phyloP scores from a whole-genome alignment of 2,113 vertebrate species.

The Lasiurus borealis region DNA sequence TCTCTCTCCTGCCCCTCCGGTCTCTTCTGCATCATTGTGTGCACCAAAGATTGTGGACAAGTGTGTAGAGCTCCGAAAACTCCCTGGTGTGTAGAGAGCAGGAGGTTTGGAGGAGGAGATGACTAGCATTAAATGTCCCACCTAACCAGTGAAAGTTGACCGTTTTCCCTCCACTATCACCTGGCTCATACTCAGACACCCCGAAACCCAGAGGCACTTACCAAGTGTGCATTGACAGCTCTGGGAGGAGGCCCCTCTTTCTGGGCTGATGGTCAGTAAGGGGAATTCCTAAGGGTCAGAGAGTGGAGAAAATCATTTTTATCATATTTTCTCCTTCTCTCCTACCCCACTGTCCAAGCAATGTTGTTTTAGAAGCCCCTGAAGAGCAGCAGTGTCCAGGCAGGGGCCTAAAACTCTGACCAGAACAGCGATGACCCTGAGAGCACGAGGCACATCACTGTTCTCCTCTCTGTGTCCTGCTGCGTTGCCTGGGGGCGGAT shows the following conservation, averaged over 20 bases:
- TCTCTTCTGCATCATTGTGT: not conserved
- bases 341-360: not conserved
- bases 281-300: not conserved
- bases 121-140: not conserved
- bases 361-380: not conserved
- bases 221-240: not conserved
- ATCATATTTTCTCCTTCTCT: not conserved
- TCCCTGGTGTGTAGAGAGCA: not conserved
- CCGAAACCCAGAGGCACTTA: not conserved
- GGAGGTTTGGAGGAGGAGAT: not conserved
- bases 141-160: not conserved
- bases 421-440: not conserved
- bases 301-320: not conserved
- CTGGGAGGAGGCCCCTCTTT: not conserved
- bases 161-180: not conserved
- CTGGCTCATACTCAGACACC: not conserved
- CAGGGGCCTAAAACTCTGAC: not conserved
- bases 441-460: not conserved
- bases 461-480: not conserved
- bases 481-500: not conserved
- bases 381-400: not conserved
- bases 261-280: not conserved
- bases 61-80: not conserved
- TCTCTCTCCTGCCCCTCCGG: not conserved
- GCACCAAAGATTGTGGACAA: not conserved